Base-by-base conservation (phyloP, 2,888 invertebrate species). In the Boloria euphrosyne region DNA sequence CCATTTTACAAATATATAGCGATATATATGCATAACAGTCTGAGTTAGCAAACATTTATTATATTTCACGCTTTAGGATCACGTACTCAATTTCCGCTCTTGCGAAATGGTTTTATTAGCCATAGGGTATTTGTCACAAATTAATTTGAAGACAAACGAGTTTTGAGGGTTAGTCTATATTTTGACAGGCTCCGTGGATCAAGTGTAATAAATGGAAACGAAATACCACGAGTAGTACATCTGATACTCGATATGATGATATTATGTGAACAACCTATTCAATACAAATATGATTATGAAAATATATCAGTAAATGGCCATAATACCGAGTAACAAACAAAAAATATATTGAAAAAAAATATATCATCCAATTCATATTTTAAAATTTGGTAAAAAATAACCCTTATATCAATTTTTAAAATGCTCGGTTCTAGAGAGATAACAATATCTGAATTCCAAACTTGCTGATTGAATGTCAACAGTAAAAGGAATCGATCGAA, bases 391-490 rank as follows among this genome's bases (percentile, higher is more conserved):
- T 31, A 31, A 31, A 27, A 31, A 31, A 31, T 31, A 31, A 31
- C 31, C n/a, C n/a, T 27, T 10, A 46, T 55, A 57, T 46, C 22
- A 46, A 38, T 17, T 49, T 59, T 17, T 47, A 59, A 31, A 16
- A 4, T 27, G 17, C 17, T 16, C 5, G 6, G 31, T 27, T 6
- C 17, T 44, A 38, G 57, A 31, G 27, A 22, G 57, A 58, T 64
- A 58, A 51, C 51, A 51, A 44, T 52, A 59, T 52, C 65, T 49
- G 60, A 53, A 63, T 55, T 57, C 51, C 16, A 31, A n/a, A 27
- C 61, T 18, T 16, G 49, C 47, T 58, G 66, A 58, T 66, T 58
- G 62, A 43, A 57, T 62, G 62, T 66, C 62, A 66, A 52, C 58
- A 58, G 43, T 57, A 58, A 52, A 49, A 58, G 27, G 44, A 64